phyloP scores from a whole-genome alignment of 2,113 vertebrate genomes.

The Gallinago paraguaiae region DNA sequence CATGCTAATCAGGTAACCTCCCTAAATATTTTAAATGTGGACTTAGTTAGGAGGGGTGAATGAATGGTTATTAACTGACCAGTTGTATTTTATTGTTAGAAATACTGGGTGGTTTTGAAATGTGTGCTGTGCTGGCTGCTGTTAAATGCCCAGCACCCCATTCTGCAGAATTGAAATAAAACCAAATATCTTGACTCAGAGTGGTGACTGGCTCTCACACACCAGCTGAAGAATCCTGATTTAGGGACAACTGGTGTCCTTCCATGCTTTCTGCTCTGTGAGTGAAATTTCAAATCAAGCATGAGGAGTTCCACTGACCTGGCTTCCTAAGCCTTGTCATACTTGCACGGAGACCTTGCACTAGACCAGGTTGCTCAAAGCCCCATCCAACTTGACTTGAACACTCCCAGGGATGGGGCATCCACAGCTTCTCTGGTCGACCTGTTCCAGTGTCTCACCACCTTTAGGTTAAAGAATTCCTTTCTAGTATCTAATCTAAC shows the following conservation, averaged over 20 bases:
- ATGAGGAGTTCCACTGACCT: rapidly evolving
- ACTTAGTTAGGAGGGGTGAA: not conserved
- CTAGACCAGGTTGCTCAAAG: not conserved
- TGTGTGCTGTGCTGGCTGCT: not conserved
- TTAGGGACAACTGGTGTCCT: not conserved
- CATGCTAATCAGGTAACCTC: not conserved
- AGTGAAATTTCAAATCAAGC: not conserved
- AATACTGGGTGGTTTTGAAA: not conserved
- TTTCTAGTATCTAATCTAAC: not conserved
- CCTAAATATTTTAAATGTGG: not conserved
- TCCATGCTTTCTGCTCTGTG: rapidly evolving
- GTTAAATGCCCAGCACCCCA: not conserved
- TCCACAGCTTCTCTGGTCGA: not conserved
- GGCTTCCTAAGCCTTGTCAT: not conserved
- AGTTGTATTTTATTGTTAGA: not conserved
- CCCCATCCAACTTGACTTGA: not conserved
- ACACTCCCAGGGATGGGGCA: not conserved
- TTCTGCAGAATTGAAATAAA: not conserved
- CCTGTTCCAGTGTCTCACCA: not conserved
- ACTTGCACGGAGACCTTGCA: not conserved
- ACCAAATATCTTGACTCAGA: not conserved
- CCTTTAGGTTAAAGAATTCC: not conserved
- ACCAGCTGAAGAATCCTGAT: not conserved
- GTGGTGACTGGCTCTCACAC: not conserved
- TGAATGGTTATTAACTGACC: not conserved